phyloP scores from a whole-genome alignment of 1,140 invertebrate species.

The Anastrepha ludens region DNA sequence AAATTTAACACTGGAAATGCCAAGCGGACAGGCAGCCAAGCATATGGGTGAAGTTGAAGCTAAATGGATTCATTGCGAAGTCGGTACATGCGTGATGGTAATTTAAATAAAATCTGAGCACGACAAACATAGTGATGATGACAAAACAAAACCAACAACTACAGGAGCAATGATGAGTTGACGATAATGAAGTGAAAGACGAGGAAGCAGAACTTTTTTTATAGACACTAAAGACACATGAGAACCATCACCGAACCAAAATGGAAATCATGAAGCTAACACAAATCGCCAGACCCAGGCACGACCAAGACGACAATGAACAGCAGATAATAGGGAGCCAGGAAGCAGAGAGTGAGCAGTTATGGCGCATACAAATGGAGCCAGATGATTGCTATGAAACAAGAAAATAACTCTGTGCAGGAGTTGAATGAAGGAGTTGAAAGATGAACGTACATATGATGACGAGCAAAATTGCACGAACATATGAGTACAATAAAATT shows the following conservation, averaged over 20 bases:
- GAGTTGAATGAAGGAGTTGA: background rate
- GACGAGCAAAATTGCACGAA: constrained; percentile 15
- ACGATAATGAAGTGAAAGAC: background rate
- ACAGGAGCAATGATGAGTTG: background rate
- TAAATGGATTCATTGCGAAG: constrained; percentile 65
- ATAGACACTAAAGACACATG: background rate
- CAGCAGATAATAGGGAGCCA: background rate
- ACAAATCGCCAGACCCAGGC: background rate
- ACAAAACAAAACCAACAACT: background rate
- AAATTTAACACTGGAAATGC: background rate
- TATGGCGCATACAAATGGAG: too few species aligned
- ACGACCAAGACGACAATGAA: background rate
- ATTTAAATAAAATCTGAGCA: constrained; percentile 58
- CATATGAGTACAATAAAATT: constrained; percentile 1
- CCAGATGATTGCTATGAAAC: constrained; percentile 19
- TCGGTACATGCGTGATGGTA: constrained; percentile 56
- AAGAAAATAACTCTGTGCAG: background rate
- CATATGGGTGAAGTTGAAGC: constrained; percentile 70
- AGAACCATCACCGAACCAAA: background rate
- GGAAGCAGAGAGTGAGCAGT: background rate
- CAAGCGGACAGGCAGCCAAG: constrained; percentile 61
- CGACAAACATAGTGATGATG: background rate
- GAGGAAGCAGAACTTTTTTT: background rate
- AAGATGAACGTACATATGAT: background rate
- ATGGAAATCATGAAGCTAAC: constrained; percentile 4